These are phyloP conservation scores for Pogonocichla stellata DNA, from an alignment of 2,113 vertebrate genomes.

Conservation along the genomic window DNA sequence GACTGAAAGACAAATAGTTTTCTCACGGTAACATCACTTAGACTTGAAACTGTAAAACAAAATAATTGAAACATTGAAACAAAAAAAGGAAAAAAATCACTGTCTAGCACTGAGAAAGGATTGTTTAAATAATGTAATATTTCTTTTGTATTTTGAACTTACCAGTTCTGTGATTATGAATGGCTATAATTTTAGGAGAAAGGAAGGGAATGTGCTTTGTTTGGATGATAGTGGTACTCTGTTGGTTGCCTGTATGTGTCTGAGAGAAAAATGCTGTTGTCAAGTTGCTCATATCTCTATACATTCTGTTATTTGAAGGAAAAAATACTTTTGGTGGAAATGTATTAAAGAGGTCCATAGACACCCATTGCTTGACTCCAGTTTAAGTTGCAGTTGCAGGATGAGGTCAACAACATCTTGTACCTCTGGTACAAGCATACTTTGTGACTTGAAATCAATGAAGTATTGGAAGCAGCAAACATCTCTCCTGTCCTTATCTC, in stretches of 20 bases:
- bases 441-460: neutral
- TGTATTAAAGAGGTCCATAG: neutral
- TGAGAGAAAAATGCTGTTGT: neutral
- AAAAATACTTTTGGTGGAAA: neutral
- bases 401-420: neutral
- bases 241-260: neutral
- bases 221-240: neutral
- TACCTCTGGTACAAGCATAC: neutral
- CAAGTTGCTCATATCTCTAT: neutral
- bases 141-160: neutral
- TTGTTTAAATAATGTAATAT: conserved; percentile 19
- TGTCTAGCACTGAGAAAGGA: neutral
- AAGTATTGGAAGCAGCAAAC: neutral
- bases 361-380: neutral
- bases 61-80: neutral
- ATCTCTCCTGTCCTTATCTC: neutral
- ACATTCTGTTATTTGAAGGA: neutral
- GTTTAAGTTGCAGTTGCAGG: neutral
- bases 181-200: conserved; percentile 26
- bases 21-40: neutral
- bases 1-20: neutral
- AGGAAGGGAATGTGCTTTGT: neutral
- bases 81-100: neutral
- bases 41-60: neutral
- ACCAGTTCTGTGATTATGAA: neutral